phyloP scores from a whole-genome alignment of 2,888 invertebrate genomes.

The Drosophila mercatorum region DNA sequence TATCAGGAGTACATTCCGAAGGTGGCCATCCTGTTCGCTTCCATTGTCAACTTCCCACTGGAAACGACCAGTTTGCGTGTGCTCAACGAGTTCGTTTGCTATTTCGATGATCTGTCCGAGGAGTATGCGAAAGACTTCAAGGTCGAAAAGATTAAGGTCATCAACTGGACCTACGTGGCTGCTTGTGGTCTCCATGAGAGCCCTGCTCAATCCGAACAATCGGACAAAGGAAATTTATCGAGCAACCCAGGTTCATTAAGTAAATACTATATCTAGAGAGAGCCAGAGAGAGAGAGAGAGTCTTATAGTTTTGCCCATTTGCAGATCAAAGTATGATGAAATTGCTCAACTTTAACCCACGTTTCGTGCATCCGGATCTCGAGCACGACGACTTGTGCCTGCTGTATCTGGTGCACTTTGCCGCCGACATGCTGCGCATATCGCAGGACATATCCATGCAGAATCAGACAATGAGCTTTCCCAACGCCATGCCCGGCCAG shows the following conservation, averaged over 20 bases:
- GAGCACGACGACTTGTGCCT: conserved; percentile 80
- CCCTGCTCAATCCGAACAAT: neutral
- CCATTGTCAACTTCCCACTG: conserved; percentile 91
- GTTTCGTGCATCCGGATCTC: neutral
- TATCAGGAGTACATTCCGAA: conserved; percentile 94
- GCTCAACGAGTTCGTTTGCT: conserved; percentile 95
- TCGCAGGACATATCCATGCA: conserved; percentile 81
- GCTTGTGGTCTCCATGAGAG: conserved; percentile 92
- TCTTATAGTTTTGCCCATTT: neutral
- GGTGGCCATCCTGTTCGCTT: conserved; percentile 98
- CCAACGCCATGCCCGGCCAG: conserved; percentile 23
- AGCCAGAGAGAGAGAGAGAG: neutral
- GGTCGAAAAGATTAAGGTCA: conserved; percentile 98
- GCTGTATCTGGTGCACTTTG: conserved; percentile 89
- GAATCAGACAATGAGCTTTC: conserved; percentile 18
- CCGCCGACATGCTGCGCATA: conserved; percentile 88
- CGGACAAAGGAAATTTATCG: too few relatives aligned
- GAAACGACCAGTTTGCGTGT: conserved; percentile 88
- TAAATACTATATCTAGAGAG: neutral
- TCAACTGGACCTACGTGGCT: conserved; percentile 98
- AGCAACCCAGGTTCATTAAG: neutral
- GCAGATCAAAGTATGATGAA: neutral
- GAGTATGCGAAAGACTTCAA: conserved; percentile 86
- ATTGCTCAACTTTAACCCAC: neutral
- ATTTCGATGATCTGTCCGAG: conserved; percentile 93